Evolutionary conservation across 2,797 vertebrate species (phyloP).

Genomic region (Capromys pilorides): DNA sequence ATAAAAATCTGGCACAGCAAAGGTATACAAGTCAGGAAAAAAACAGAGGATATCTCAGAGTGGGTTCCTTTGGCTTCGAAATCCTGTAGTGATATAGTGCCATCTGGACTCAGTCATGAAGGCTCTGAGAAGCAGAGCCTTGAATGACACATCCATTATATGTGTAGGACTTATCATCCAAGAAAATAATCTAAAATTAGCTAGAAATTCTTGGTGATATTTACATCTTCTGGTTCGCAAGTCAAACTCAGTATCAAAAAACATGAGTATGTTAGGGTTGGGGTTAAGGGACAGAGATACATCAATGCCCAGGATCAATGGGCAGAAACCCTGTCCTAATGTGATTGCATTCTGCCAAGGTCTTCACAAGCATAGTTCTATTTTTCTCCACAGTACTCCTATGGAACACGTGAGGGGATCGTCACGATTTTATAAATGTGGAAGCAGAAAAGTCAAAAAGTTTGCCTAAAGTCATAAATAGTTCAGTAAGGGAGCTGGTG

Average conservation of each 20-base stretch:
- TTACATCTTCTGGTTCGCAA: background rate
- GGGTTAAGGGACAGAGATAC: background rate
- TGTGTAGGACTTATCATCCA: background rate
- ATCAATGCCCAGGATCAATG: background rate
- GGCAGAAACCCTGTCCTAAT: background rate
- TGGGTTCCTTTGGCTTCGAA: background rate
- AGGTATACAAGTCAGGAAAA: background rate
- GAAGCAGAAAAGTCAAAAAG: background rate
- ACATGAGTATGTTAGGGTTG: background rate
- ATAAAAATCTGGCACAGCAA: background rate
- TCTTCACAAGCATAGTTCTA: background rate
- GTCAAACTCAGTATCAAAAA: background rate
- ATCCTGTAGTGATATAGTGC: background rate
- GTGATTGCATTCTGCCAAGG: background rate
- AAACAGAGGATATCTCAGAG: background rate
- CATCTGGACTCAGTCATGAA: background rate
- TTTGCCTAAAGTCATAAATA: background rate
- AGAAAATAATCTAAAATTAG: background rate
- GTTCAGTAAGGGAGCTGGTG: background rate
- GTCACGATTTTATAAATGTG: background rate
- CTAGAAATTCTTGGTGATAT: background rate
- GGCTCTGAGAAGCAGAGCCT: background rate
- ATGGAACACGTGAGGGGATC: background rate
- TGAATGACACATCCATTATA: background rate
- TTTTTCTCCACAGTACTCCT: background rate